These are phyloP conservation scores for Oligia fasciuncula DNA, from an alignment of 2,888 invertebrate genomes.

Conservation along the genomic window DNA sequence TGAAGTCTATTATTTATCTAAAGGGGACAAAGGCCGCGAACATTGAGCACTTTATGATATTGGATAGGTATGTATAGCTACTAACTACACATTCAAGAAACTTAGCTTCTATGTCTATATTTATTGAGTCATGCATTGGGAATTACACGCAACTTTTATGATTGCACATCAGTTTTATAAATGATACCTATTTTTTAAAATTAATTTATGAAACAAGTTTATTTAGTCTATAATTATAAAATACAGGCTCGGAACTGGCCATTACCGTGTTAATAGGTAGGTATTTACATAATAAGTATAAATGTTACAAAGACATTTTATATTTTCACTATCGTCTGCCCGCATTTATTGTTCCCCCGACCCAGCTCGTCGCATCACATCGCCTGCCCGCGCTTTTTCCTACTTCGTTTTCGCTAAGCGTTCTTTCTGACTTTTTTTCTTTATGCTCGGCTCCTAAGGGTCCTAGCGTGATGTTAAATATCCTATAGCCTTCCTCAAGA, in stretches of 20 bases:
- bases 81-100: constrained; percentile 9
- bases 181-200: background rate
- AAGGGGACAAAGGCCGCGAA: constrained; percentile 48
- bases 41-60: constrained; percentile 49
- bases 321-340: background rate
- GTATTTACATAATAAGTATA: background rate
- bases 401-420: too few species aligned
- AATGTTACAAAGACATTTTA: background rate
- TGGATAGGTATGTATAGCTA: constrained; percentile 1
- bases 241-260: background rate
- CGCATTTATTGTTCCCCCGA: background rate
- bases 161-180: background rate
- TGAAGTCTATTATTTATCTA: constrained; percentile 54
- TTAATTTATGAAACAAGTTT: background rate
- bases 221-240: background rate
- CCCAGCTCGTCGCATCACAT: too few species aligned
- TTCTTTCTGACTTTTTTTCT: too few species aligned
- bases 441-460: too few species aligned
- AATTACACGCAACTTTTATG: constrained; percentile 10
- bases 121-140: constrained; percentile 20
- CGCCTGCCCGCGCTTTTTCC: too few species aligned
- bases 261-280: constrained; percentile 5
- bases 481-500: too few species aligned
- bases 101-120: constrained; percentile 6
- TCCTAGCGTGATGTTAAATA: too few species aligned